A percentile compares a stretch with the other conserved stretches of the same genome.
Conservation (phyloP, 2,797 vertebrate genomes). For the Perodicticus potto region DNA sequence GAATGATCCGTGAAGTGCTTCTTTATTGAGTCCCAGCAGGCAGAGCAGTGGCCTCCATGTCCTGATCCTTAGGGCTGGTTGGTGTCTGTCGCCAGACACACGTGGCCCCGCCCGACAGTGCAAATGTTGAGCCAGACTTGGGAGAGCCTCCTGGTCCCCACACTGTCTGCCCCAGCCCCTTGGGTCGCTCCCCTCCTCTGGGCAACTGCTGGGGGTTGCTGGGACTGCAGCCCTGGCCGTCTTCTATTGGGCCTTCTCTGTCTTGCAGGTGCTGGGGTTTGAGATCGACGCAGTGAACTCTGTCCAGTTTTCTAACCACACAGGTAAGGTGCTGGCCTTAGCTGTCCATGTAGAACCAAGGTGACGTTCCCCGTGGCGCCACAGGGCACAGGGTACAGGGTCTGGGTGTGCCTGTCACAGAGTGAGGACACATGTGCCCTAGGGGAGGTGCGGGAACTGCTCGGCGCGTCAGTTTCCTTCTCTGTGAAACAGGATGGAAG, state of each 20-base stretch:
- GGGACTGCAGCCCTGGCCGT: not conserved
- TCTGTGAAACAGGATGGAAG: not conserved
- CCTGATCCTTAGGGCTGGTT: not conserved
- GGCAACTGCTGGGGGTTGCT: fast-evolving
- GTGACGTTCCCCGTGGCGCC: fast-evolving
- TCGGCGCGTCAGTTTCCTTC: not conserved
- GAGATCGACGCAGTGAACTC: constrained; percentile 98
- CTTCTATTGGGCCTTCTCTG: not conserved
- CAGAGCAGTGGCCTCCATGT: not conserved
- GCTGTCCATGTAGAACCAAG: fast-evolving
- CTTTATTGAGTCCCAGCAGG: fast-evolving
- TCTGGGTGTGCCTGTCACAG: not conserved
- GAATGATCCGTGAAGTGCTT: not conserved
- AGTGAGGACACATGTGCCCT: not conserved
- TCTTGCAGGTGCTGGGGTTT: constrained; percentile 95
- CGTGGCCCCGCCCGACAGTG: fast-evolving
- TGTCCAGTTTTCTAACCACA: constrained; percentile 99
- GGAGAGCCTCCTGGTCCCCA: too few relatives aligned
- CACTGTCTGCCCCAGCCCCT: fast-evolving
- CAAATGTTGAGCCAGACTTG: fast-evolving
- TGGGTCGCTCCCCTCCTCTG: not conserved
- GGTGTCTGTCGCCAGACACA: fast-evolving
- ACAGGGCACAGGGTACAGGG: not conserved
- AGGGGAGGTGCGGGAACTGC: not conserved
- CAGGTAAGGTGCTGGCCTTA: constrained; percentile 89